Conservation (phyloP, 2,113 vertebrate species). For the Sturnus vulgaris region DNA sequence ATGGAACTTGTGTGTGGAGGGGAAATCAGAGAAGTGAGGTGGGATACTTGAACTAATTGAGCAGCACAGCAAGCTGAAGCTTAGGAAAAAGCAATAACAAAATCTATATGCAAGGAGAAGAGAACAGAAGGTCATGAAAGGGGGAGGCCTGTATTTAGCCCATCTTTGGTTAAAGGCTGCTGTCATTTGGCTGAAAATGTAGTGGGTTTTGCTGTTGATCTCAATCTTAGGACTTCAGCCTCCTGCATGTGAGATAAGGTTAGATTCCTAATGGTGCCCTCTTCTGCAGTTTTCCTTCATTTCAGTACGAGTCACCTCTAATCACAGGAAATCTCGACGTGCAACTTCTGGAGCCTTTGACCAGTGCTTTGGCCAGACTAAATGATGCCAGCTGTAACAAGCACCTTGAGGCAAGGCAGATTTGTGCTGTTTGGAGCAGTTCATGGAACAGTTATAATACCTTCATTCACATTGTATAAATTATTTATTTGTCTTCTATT, state of each 20-base stretch:
- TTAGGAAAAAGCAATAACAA: background rate
- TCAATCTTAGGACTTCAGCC: background rate
- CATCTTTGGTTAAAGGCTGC: background rate
- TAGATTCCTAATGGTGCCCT: background rate
- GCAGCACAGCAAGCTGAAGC: background rate
- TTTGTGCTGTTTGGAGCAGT: background rate
- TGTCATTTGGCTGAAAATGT: background rate
- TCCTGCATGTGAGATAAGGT: background rate
- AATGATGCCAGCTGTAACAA: background rate
- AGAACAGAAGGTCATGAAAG: background rate
- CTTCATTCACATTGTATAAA: background rate
- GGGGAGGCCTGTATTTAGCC: background rate
- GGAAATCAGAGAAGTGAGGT: fast-evolving
- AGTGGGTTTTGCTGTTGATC: background rate
- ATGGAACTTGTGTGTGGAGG: background rate
- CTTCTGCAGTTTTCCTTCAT: background rate
- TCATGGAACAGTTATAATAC: background rate
- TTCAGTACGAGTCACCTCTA: background rate
- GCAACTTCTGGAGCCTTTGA: background rate
- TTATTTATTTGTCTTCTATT: background rate
- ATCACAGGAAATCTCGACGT: background rate
- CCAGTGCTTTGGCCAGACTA: background rate
- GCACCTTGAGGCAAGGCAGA: background rate
- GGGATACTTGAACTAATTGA: fast-evolving
- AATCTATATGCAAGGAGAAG: background rate